phyloP scores from a whole-genome alignment of 2,888 invertebrate species.

The Macrophya alboannulata region DNA sequence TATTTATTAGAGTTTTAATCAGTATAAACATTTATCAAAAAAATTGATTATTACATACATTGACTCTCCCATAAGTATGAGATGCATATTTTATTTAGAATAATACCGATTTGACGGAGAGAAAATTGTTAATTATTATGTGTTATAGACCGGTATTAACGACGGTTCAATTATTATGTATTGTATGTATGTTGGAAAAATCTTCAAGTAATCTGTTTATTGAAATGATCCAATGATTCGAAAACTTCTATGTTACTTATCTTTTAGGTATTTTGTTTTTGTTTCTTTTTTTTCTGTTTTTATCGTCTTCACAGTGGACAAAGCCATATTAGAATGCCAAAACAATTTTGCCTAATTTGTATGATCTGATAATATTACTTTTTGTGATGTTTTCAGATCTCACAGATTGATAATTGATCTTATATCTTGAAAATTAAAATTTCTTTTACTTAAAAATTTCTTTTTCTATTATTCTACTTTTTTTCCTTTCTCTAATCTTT shows the following conservation, averaged over 20 bases:
- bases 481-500: neutral
- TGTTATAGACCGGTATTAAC: constrained; percentile 17
- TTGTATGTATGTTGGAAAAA: neutral
- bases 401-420: constrained; percentile 41
- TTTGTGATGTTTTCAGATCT: constrained; percentile 38
- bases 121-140: constrained; percentile 36
- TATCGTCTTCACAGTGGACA: constrained; percentile 49
- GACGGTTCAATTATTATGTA: neutral
- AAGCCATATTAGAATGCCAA: constrained; percentile 73
- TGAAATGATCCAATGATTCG: constrained; percentile 20
- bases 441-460: constrained; percentile 13
- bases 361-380: constrained; percentile 45
- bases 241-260: constrained; percentile 26
- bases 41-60: neutral
- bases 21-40: constrained; percentile 8
- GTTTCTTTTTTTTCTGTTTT: neutral
- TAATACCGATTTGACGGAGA: neutral
- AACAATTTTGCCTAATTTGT: constrained; percentile 60
- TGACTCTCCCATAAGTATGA: constrained; percentile 3
- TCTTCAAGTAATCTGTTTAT: constrained; percentile 7
- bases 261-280: constrained; percentile 18
- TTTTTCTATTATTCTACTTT: neutral
- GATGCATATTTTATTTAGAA: constrained; percentile 8
- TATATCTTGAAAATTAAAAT: constrained; percentile 38
- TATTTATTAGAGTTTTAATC: constrained; percentile 43